Base-by-base conservation (phyloP, 2,797 vertebrate species). In the Sebastes oblongus region DNA sequence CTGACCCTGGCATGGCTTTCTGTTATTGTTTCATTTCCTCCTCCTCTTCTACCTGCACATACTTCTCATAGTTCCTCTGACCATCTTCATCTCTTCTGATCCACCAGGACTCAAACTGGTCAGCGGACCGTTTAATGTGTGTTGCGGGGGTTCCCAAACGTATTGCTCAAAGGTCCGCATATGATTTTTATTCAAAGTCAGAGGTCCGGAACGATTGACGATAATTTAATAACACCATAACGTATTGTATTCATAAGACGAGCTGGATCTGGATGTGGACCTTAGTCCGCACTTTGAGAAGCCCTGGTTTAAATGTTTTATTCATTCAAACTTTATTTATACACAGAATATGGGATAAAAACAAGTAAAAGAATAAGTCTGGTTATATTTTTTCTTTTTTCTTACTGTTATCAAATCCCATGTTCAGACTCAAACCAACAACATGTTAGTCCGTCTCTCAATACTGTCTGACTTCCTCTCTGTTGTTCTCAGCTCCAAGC, bases 21-120 rank as follows among this genome's bases (percentile, higher is more conserved):
- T 93, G 87, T 93, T 93, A 83, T 91, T 75, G 72, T 93, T 95
- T 94, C 77, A 93, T 94, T 94, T 94, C 93, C 91, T 84, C 72
- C 58, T 70, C 61, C 32, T 71, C 66, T 22, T 66, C 74, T 66
- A 91, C 88, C 88, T 91, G 86, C 58, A 85, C 83, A 86, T 82
- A 10, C 80, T 84, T 80, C 68, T 87, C 88, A 86, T 86, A 34
- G 25, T 6, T 87, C 16, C 58, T 62, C 77, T 27, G 71, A 72
- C 30, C 67, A 5, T 72, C 80, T 78, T 85, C 82, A 80, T 87
- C 91, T 83, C 68, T 13, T 83, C 55, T 82, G 81, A 88, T 87
- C 87, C 88, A 60, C 64, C 86, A 68, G 72, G 72, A 81, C 82
- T 70, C 74, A 56, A 18, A 54, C 32, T 20, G 72, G 8, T 46